These are phyloP conservation scores for Tribolium freemani DNA, from an alignment of 2,888 invertebrate species.

Conservation along the genomic window DNA sequence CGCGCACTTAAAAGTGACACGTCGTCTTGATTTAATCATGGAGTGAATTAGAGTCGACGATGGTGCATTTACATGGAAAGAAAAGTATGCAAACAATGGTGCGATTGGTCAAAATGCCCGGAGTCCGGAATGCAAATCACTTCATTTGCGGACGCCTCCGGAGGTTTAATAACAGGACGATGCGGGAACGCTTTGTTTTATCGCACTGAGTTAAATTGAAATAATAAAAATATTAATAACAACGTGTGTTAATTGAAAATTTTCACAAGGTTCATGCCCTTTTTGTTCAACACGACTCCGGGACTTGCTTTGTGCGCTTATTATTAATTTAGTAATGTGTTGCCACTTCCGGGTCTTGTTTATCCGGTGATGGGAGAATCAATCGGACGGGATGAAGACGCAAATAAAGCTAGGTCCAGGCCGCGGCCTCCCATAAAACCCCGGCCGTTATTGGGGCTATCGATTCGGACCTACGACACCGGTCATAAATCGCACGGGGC, in stretches of 20 bases:
- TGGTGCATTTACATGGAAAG: neutral
- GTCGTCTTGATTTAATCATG: neutral
- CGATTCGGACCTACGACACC: constrained; percentile 17
- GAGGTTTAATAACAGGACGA: neutral
- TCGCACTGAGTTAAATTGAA: neutral
- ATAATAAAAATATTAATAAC: neutral
- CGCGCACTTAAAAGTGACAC: neutral
- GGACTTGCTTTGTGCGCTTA: too few species aligned
- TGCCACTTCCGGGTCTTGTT: too few species aligned
- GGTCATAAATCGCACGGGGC: constrained; percentile 15
- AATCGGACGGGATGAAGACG: constrained; percentile 46
- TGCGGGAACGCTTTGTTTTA: constrained; percentile 9
- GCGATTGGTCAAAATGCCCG: constrained; percentile 2
- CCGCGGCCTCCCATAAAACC: constrained; percentile 21
- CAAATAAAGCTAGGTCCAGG: constrained; percentile 40
- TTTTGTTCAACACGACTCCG: too few species aligned
- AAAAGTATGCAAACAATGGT: constrained; percentile 8
- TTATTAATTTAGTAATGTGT: too few species aligned
- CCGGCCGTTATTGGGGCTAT: constrained; percentile 24
- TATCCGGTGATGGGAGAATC: constrained; percentile 35
- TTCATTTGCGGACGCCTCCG: constrained; percentile 10
- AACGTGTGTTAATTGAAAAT: neutral
- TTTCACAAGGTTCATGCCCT: neutral
- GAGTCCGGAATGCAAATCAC: constrained; percentile 22
- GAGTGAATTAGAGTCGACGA: neutral